Evolutionary conservation across 37 sponge, comb jelly and placozoan species (phyloP), one percentile per base, ranked within the genome.

Genomic region (Eunapius fragilis): DNA sequence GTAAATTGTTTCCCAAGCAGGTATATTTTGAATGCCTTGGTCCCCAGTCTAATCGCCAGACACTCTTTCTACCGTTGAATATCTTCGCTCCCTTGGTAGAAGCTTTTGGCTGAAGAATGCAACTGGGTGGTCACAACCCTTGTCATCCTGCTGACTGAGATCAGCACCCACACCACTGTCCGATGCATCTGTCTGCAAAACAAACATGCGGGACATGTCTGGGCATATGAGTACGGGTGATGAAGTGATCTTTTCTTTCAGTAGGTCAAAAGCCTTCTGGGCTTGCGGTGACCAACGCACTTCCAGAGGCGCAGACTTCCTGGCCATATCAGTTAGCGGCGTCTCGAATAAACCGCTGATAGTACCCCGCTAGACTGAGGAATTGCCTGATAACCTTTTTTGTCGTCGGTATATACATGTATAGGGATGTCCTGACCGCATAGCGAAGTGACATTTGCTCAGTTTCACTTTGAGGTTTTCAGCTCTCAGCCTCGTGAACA

Each of bases 1-100:
- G 31, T 67, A 48, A 86, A 86, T 31, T 22, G 17, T 32, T 79
- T 48, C 25, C 58, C 80, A 12, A 48, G 7, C 37, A 75, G 31
- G 41, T 75, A 84, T 13, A 67, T 35, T 27, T 75, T 28, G 76
- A 84, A 75, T 19, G 25, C 25, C 30, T 38, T 12, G 31, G 75
- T 27, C 5, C 76, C 47, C 76, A 68, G 67, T 6, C 75, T 76
- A 6, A 84, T 75, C 2, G 85, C 85, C 30, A 84, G 69, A 35
- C 85, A 84, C 36, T 84, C 85, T 25, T 36, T 84, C 85, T 14
- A 84, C 49, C 25, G 49, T 45, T 17, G 85, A 75, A 67, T 75
- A 84, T 9, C 67, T 75, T 69, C 31, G 26, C 67, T 75, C 85
- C 3, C 34, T 49, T 26, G 85, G 85, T 58, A 74, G 26, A 0